A percentile compares a stretch with the other conserved stretches of the same genome.
Evolutionary conservation across 2,113 vertebrate genomes (phyloP).

Genomic region (Nothocercus julius): DNA sequence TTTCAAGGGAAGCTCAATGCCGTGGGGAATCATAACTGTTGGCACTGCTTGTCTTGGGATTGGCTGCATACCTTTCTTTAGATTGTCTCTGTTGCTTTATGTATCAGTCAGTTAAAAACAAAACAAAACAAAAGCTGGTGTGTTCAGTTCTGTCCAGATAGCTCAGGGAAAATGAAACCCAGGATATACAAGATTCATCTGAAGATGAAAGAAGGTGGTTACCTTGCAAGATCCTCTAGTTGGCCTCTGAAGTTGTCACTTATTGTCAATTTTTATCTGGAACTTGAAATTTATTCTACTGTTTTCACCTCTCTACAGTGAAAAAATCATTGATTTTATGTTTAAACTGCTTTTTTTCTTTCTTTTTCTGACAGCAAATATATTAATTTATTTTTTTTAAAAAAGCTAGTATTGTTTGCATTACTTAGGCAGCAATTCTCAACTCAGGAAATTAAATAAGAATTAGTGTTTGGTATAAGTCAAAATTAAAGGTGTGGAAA

Average conservation of each 20-base stretch:
- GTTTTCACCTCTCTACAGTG: background rate
- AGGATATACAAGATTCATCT: background rate
- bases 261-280: background rate
- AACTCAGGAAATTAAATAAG: background rate
- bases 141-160: background rate
- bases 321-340: background rate
- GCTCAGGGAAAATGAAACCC: background rate
- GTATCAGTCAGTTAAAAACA: background rate
- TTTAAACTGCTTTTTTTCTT: background rate
- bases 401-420: background rate
- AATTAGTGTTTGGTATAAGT: background rate
- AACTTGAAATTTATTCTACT: background rate
- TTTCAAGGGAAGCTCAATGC: background rate
- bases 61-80: background rate
- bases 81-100: background rate
- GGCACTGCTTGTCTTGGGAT: background rate
- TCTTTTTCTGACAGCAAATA: background rate
- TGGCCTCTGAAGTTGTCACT: background rate
- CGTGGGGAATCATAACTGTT: fast-evolving
- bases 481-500: background rate
- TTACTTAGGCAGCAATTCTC: background rate
- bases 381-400: background rate
- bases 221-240: background rate
- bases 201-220: background rate
- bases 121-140: background rate